Evolutionary conservation across 2,888 invertebrate species (phyloP).

Genomic region (Germaria angustata): DNA sequence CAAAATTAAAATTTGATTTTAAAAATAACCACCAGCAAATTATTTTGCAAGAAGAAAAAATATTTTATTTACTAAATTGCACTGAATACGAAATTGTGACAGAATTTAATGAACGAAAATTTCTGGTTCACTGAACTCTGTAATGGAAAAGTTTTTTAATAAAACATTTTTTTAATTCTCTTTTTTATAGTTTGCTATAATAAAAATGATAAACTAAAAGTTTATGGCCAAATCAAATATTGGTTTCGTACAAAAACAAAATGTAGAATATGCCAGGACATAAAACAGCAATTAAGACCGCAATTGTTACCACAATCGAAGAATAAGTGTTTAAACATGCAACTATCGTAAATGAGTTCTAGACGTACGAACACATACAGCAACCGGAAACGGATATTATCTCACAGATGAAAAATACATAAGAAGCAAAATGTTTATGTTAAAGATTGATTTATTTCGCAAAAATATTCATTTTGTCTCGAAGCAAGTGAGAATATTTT

Average conservation of each 20-base stretch:
- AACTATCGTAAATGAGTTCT: neutral
- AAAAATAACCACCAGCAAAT: neutral
- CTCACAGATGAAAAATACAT: too few relatives aligned
- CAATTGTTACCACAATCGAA: neutral
- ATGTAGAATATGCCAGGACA: neutral
- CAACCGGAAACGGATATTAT: constrained; percentile 8
- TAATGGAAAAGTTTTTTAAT: constrained; percentile 31
- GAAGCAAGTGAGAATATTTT: neutral
- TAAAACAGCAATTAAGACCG: neutral
- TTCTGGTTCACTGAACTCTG: neutral
- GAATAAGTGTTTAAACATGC: neutral
- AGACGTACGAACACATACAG: neutral
- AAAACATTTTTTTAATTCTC: constrained; percentile 8
- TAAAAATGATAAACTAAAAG: neutral
- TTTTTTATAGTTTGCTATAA: neutral
- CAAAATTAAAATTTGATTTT: neutral
- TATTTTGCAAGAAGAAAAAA: neutral
- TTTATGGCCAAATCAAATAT: neutral
- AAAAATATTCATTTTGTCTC: neutral
- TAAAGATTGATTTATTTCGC: neutral
- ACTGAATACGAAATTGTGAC: neutral
- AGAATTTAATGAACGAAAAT: neutral
- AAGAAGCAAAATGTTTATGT: neutral
- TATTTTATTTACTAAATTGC: too few relatives aligned
- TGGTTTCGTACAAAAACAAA: neutral